These are phyloP conservation scores for Abrostola tripartita DNA, from an alignment of 2,888 invertebrate genomes.

Conservation along the genomic window DNA sequence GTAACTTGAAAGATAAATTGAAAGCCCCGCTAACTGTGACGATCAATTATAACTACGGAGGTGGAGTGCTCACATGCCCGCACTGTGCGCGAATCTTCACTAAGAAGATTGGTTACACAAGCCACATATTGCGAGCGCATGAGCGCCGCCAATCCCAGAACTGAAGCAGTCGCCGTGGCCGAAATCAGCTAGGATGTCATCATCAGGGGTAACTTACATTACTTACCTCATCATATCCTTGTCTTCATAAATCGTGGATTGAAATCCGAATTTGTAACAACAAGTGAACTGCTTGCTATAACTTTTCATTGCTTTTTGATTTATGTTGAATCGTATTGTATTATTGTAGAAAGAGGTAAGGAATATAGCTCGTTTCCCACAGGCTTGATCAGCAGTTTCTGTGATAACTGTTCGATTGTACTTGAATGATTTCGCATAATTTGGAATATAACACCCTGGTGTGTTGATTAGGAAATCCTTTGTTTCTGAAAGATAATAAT, in stretches of 20 bases:
- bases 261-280: constrained; percentile 66
- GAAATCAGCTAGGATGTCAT: not conserved
- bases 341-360: constrained; percentile 56
- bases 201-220: not conserved
- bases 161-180: too few relatives aligned
- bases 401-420: constrained; percentile 49
- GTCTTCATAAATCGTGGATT: constrained; percentile 51
- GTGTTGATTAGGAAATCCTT: constrained; percentile 66
- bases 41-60: too few relatives aligned
- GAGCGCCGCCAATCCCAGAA: too few relatives aligned
- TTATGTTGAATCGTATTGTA: constrained; percentile 61
- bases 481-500: constrained; percentile 29
- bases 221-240: constrained; percentile 64
- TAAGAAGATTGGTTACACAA: too few relatives aligned
- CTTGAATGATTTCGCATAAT: constrained; percentile 63
- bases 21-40: too few relatives aligned
- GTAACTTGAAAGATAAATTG: too few relatives aligned
- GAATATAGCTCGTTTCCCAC: constrained; percentile 66
- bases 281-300: constrained; percentile 59
- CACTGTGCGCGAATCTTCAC: too few relatives aligned
- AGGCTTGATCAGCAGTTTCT: constrained; percentile 44
- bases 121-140: too few relatives aligned
- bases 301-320: constrained; percentile 54
- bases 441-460: constrained; percentile 72
- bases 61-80: too few relatives aligned